Conservation (phyloP, 2,797 vertebrate genomes). For the Gila robusta region DNA sequence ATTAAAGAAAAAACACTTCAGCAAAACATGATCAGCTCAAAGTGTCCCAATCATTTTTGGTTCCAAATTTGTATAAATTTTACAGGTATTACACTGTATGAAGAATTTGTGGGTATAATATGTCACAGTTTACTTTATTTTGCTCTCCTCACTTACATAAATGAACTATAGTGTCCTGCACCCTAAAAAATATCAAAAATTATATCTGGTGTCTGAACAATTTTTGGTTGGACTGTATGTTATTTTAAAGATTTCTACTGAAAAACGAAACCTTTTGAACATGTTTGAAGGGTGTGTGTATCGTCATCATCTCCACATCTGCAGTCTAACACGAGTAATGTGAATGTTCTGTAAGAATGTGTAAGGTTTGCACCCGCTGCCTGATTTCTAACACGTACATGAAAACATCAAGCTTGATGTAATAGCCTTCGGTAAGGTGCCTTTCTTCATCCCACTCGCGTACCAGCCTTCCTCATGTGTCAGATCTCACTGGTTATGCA, state of each 20-base stretch:
- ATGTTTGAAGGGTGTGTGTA: neutral
- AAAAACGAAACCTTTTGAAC: neutral
- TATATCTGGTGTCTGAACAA: no score
- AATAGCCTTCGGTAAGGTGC: slow-evolving; percentile 16
- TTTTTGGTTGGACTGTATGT: neutral
- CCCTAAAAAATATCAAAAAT: no score
- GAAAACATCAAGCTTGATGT: slow-evolving; percentile 18
- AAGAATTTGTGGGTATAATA: no score
- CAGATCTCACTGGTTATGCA: slow-evolving; percentile 68
- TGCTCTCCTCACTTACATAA: no score
- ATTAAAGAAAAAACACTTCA: no score
- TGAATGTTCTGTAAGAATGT: neutral
- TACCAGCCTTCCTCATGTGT: slow-evolving; percentile 48
- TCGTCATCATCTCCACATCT: neutral
- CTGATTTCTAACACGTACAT: slow-evolving; percentile 45
- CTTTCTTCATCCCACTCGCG: slow-evolving; percentile 41
- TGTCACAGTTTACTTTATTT: no score
- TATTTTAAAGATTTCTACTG: neutral
- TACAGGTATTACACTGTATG: no score
- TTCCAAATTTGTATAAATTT: no score
- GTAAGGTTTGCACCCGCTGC: slow-evolving; percentile 1
- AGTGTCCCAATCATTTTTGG: no score
- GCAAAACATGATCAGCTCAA: no score
- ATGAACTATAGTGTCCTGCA: no score
- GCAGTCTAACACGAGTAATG: slow-evolving; percentile 5